Conservation (phyloP, 2,113 vertebrate genomes). For the Corynorhinus townsendii region DNA sequence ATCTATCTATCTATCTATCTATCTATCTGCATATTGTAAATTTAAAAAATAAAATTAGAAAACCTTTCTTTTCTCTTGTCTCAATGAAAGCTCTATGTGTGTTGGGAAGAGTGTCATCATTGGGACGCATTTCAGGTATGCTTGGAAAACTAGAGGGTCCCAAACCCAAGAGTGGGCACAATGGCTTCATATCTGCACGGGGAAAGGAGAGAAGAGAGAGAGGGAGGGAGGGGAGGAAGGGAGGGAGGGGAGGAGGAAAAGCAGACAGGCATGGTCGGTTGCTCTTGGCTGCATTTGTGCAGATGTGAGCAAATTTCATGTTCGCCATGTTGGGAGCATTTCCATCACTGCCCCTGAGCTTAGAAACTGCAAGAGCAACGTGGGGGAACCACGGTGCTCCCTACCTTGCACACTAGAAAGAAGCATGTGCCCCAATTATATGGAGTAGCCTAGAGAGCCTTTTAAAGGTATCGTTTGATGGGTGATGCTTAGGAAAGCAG, state of each 20-base stretch:
- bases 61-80: neutral
- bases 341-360: neutral
- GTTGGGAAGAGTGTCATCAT: neutral
- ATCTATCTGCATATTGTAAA: neutral
- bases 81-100: neutral
- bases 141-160: neutral
- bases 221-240: no score
- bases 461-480: neutral
- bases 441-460: neutral
- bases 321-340: neutral
- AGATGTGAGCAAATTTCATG: neutral
- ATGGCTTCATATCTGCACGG: neutral
- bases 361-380: neutral
- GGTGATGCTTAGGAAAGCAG: neutral
- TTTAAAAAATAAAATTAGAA: constrained; percentile 33
- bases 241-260: neutral
- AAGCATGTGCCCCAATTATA: neutral
- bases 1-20: neutral
- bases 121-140: neutral
- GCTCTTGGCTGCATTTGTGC: neutral
- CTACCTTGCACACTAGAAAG: neutral
- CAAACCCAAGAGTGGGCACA: neutral
- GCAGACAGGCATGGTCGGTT: no score
- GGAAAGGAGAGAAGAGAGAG: neutral
- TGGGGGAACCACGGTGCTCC: neutral